phyloP scores from a whole-genome alignment of 2,113 vertebrate genomes.

The Salminus brasiliensis region DNA sequence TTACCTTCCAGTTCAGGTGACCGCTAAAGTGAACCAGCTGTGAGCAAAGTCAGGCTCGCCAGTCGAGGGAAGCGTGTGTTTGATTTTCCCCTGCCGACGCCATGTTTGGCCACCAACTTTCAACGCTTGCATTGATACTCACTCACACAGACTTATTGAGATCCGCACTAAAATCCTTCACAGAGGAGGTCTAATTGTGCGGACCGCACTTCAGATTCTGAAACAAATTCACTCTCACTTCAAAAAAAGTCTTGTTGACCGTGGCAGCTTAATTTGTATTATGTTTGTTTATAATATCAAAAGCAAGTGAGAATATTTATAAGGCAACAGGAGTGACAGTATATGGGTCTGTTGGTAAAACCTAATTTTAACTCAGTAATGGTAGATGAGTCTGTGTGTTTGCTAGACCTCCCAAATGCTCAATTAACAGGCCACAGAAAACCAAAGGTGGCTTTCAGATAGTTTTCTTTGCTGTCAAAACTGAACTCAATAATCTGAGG shows the following conservation, averaged over 20 bases:
- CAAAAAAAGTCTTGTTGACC: not conserved
- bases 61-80: conserved; percentile 72
- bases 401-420: conserved; percentile 8
- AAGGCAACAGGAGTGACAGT: conserved; percentile 22
- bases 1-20: conserved; percentile 75
- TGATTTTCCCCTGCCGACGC: conserved; percentile 69
- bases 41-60: conserved; percentile 59
- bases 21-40: conserved; percentile 79
- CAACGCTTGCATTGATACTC: conserved; percentile 74
- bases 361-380: not conserved
- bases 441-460: conserved; percentile 24
- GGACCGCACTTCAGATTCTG: conserved; percentile 9
- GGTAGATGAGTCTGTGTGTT: not conserved
- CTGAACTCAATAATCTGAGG: not conserved
- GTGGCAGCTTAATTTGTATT: conserved; percentile 44
- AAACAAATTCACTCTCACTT: not conserved
- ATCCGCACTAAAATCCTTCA: conserved; percentile 29
- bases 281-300: conserved; percentile 41
- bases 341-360: conserved; percentile 13
- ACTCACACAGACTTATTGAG: conserved; percentile 69
- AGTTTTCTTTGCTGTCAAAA: conserved; percentile 8
- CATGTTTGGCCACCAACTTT: conserved; percentile 67
- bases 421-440: not conserved
- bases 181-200: conserved; percentile 39
- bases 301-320: conserved; percentile 40